Evolutionary conservation across 2,113 vertebrate species (phyloP).

Genomic region (Pangasianodon hypophthalmus): DNA sequence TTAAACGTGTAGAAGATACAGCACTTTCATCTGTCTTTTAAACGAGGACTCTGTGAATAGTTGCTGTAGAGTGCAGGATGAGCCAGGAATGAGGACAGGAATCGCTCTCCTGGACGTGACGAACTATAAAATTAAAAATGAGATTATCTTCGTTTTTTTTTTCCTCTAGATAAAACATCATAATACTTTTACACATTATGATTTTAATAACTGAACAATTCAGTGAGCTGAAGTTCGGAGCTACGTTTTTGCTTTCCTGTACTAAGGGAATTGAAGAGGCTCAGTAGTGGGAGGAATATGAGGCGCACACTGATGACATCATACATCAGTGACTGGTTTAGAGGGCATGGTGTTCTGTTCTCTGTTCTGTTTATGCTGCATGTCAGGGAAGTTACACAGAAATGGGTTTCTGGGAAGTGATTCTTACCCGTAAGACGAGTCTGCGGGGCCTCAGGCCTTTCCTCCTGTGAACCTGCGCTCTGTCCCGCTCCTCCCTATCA

Average conservation of each 20-base stretch:
- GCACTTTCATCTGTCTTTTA: background rate
- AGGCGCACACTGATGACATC: slow-evolving; percentile 15
- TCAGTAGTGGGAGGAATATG: background rate
- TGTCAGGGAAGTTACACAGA: background rate
- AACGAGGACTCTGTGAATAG: background rate
- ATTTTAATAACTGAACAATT: background rate
- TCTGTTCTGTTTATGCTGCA: background rate
- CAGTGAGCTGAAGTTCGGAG: background rate
- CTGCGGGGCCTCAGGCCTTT: slow-evolving; percentile 94
- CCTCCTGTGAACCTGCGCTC: slow-evolving; percentile 91
- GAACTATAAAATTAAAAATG: background rate
- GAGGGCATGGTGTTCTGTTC: background rate
- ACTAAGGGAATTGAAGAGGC: background rate
- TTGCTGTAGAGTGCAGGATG: background rate
- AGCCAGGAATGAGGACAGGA: too few relatives aligned
- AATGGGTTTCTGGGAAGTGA: background rate
- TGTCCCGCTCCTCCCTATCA: slow-evolving; percentile 88
- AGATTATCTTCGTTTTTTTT: background rate
- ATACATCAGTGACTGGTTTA: background rate
- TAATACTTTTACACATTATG: background rate
- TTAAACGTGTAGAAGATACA: background rate
- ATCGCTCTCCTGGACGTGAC: background rate
- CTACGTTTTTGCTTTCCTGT: background rate
- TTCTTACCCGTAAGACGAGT: slow-evolving; percentile 88
- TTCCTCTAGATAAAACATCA: background rate